Percentiles rank a stretch among this genome's conserved stretches.
Conservation (phyloP, 1,140 invertebrate species). For the Macrostomum lignano region DNA sequence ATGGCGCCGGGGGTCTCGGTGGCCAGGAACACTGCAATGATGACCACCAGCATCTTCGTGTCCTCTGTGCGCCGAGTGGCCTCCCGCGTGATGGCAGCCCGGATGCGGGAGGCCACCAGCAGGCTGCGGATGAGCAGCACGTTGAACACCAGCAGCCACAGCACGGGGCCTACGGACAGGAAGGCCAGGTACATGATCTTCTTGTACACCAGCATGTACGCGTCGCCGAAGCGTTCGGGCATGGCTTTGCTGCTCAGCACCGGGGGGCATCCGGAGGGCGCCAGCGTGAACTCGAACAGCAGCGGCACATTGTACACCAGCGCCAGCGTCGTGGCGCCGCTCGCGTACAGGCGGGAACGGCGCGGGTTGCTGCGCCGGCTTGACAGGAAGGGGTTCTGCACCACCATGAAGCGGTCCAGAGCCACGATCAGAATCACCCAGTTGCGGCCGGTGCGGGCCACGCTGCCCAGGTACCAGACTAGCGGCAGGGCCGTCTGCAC, state of each 20-base stretch:
- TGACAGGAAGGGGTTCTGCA: neutral
- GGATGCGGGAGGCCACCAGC: neutral
- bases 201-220: too few relatives aligned
- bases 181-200: neutral
- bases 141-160: neutral
- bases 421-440: neutral
- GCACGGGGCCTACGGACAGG: neutral
- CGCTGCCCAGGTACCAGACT: neutral
- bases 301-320: conserved; percentile 1
- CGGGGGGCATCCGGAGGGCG: neutral
- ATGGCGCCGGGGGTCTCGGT: neutral
- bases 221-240: neutral
- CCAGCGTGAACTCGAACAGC: neutral
- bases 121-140: neutral
- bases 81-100: neutral
- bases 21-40: neutral
- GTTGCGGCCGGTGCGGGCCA: neutral
- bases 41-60: conserved; percentile 1
- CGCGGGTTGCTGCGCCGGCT: neutral
- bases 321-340: neutral
- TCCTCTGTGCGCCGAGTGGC: neutral
- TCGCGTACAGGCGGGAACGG: neutral
- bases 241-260: neutral
- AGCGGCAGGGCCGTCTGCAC: too few relatives aligned
- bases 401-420: neutral